Evolutionary conservation across 53 echinoderm and acorn worm genomes (phyloP).

Genomic region (Stichopus horrens): DNA sequence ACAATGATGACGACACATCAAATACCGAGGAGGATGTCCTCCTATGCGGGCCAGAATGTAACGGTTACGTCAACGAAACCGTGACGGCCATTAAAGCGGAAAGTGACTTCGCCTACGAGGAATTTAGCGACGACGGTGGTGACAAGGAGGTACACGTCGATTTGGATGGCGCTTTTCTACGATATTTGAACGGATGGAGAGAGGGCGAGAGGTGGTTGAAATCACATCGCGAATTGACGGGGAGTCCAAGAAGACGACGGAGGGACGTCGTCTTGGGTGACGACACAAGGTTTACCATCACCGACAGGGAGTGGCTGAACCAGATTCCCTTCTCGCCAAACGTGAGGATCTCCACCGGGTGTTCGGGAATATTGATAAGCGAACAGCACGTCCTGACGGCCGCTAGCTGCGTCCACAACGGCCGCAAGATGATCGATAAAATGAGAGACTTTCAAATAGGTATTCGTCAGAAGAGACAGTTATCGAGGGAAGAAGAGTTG

Average conservation of each 20-base stretch:
- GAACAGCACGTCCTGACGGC: conserved; percentile 79
- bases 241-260: conserved; percentile 30
- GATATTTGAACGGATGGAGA: conserved; percentile 67
- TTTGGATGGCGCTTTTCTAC: conserved; percentile 56
- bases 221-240: conserved; percentile 14
- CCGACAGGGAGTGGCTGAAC: conserved; percentile 59
- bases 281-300: conserved; percentile 71
- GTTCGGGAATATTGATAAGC: conserved; percentile 75
- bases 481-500: conserved; percentile 58
- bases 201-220: conserved; percentile 41
- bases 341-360: conserved; percentile 75
- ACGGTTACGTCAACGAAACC: conserved; percentile 12
- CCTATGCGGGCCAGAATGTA: conserved; percentile 33
- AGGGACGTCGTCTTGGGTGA: conserved; percentile 59
- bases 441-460: conserved; percentile 62
- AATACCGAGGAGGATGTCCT: neutral
- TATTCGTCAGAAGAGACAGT: conserved; percentile 63
- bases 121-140: conserved; percentile 49
- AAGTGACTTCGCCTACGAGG: conserved; percentile 24
- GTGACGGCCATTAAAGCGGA: neutral
- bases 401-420: conserved; percentile 88
- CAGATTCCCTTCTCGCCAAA: conserved; percentile 69
- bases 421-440: conserved; percentile 53
- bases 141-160: conserved; percentile 54
- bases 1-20: neutral